Conservation (phyloP, 2,113 vertebrate species). For the Carassius auratus region DNA sequence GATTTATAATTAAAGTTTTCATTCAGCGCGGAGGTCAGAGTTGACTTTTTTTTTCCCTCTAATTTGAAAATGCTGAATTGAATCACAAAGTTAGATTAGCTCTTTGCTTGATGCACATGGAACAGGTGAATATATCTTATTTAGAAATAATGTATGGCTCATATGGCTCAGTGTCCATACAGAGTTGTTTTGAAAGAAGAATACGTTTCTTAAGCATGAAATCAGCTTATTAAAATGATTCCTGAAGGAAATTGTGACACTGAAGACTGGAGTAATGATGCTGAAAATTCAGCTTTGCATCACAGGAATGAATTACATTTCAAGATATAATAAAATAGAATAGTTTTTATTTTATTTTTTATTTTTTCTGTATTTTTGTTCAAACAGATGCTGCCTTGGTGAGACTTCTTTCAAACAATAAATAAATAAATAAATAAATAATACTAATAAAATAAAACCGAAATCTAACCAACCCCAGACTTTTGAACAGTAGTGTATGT, state of each 20-base stretch:
- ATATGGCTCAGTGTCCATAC: neutral
- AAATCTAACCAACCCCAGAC: neutral
- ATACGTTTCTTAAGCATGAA: neutral
- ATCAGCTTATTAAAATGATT: neutral
- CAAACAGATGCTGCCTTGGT: neutral
- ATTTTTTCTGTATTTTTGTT: neutral
- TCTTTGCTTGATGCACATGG: neutral
- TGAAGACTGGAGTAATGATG: neutral
- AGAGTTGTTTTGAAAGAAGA: neutral
- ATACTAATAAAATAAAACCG: too few relatives aligned
- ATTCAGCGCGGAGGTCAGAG: slow-evolving; percentile 52
- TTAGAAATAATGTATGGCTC: neutral
- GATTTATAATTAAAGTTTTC: slow-evolving; percentile 70
- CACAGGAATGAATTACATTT: neutral
- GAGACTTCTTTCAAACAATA: neutral
- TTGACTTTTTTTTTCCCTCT: slow-evolving; percentile 56
- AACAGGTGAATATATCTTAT: neutral
- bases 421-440: too few relatives aligned
- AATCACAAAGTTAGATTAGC: slow-evolving; percentile 47
- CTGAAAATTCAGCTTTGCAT: neutral
- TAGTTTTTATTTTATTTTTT: too few relatives aligned
- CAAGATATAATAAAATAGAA: neutral
- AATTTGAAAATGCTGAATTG: slow-evolving; percentile 50
- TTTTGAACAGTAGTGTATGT: neutral
- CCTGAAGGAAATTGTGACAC: neutral